Percentiles rank a stretch among this genome's conserved stretches.
phyloP scores from a whole-genome alignment of 2,888 invertebrate species.

The Gastrophysa polygoni region DNA sequence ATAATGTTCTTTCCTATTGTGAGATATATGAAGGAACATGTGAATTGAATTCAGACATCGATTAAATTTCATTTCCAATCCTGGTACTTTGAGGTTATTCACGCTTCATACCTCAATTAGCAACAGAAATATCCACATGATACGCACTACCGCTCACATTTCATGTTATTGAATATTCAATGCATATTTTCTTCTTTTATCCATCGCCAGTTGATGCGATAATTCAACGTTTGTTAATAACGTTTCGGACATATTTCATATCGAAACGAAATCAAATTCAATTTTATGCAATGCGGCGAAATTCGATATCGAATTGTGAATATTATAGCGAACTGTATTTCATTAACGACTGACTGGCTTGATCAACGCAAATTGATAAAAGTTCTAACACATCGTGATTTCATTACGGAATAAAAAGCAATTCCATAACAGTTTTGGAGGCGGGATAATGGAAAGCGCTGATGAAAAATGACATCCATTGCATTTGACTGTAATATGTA shows the following conservation, averaged over 20 bases:
- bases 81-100: no score
- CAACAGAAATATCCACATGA: not conserved
- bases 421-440: not conserved
- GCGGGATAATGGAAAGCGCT: no score
- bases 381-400: constrained; percentile 31
- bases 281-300: constrained; percentile 27
- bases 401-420: constrained; percentile 24
- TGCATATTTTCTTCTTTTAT: not conserved
- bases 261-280: constrained; percentile 23
- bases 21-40: no score
- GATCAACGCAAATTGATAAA: constrained; percentile 32
- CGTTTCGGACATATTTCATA: constrained; percentile 21
- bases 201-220: not conserved
- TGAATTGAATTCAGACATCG: no score
- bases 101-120: no score
- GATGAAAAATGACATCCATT: no score
- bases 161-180: not conserved
- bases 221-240: not conserved
- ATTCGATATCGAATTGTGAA: constrained; percentile 28
- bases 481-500: no score
- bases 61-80: no score
- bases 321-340: constrained; percentile 30
- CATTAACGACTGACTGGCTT: constrained; percentile 29
- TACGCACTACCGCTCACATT: not conserved
- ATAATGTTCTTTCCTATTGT: no score